Base-by-base conservation (phyloP, 2,888 invertebrate genomes). In the Ophonus ardosiacus region DNA sequence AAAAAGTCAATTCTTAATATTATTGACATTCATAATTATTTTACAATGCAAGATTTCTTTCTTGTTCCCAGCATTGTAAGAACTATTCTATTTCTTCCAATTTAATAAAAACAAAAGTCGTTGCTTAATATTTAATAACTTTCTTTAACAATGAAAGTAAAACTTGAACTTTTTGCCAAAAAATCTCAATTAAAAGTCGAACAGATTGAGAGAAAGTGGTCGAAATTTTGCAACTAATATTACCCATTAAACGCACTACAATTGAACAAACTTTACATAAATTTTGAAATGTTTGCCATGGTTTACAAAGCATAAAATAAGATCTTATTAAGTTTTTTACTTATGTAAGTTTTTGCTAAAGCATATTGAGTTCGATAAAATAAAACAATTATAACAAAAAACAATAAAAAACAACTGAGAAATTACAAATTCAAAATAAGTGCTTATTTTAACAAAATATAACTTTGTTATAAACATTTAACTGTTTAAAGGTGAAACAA, bases 91-190 rank as follows among this genome's bases (percentile, higher is more conserved):
- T 68, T 68, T 68, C 38, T 68, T 68, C n/a, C 68, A 40, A 31
- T 68, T 68, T 40, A 68, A 68, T 68, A 68, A 68, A 68, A 68
- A 63, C 63, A 63, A 24, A 63, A 68, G 40, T 40, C 40, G 31
- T 68, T 68, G 68, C 68, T 68, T 68, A 68, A 68, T 68, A 68
- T 68, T 68, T 68, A 40, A 68, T 68, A 68, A 68, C 68, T 68
- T 68, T 68, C 68, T 68, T 68, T 7, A 68, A 68, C 68, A 68
- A 68, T 68, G 68, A 68, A 68, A 68, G 68, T 68, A 68, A 68
- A 40, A 68, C 40, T 68, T 59, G 43, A 17, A 15, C 59, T 68
- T 68, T 68, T 68, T 21, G 24, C 68, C 15, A 68, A 68, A 68
- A 68, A 38, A 24, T 68, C 68, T 68, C 68, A 68, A 68, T 68